A percentile compares a stretch with the other conserved stretches of the same genome.
These are phyloP conservation scores for Betta splendens DNA, from an alignment of 2,797 vertebrate genomes.

Conservation along the genomic window DNA sequence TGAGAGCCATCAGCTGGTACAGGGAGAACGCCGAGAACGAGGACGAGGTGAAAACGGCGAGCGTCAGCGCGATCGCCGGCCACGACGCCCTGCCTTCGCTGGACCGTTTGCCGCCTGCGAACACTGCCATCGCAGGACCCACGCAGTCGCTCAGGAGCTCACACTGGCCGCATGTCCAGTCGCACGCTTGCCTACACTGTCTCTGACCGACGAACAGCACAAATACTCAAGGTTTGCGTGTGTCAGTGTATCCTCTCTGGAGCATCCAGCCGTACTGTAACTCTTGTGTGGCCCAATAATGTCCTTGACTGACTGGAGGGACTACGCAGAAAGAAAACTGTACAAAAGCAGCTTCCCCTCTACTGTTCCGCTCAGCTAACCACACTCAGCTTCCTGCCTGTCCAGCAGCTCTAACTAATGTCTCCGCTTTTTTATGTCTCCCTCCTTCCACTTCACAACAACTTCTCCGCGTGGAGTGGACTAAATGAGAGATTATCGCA, in stretches of 20 bases:
- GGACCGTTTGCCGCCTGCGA: conserved; percentile 25
- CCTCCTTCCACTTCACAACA: neutral
- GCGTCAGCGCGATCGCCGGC: conserved; percentile 75
- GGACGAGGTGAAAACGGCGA: conserved; percentile 85
- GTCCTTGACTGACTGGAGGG: conserved; percentile 40
- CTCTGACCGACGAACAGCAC: neutral
- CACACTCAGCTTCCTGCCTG: conserved; percentile 70
- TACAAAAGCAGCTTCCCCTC: conserved; percentile 65
- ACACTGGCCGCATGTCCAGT: conserved; percentile 49
- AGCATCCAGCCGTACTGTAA: neutral
- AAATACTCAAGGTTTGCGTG: conserved; percentile 4
- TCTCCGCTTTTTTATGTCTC: neutral
- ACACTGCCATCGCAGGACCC: conserved; percentile 44
- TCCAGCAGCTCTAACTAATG: conserved; percentile 17
- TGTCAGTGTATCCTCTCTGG: neutral
- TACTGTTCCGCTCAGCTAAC: conserved; percentile 68
- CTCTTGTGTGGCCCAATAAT: neutral
- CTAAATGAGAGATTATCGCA: accelerated
- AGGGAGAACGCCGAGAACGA: conserved; percentile 86
- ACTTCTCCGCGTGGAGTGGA: neutral
- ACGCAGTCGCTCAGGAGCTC: conserved; percentile 27
- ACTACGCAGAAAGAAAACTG: conserved; percentile 45
- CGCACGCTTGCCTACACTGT: neutral
- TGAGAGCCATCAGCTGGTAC: conserved; percentile 84
- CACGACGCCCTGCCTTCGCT: conserved; percentile 64